phyloP scores from a whole-genome alignment of 1,140 invertebrate species.

The Drosophila erecta region DNA sequence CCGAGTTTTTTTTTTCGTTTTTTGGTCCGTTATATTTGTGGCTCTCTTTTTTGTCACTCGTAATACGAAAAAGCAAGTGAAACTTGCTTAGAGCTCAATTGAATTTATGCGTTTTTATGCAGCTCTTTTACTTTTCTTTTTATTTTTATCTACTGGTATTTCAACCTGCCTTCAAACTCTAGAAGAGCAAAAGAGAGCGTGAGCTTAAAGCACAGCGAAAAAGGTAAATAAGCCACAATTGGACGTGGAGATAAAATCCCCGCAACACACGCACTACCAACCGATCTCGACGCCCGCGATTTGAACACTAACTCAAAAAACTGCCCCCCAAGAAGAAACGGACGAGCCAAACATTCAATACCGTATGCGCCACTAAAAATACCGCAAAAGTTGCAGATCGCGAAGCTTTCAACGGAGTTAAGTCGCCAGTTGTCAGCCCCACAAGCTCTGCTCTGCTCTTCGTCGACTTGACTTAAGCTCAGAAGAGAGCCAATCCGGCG shows the following conservation, averaged over 20 bases:
- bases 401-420: constrained; percentile 52
- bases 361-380: neutral
- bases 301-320: constrained; percentile 49
- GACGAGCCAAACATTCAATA: constrained; percentile 24
- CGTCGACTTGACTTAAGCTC: constrained; percentile 43
- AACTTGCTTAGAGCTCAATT: constrained; percentile 55
- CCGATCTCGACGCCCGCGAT: constrained; percentile 67
- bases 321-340: constrained; percentile 4
- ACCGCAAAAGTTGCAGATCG: constrained; percentile 22
- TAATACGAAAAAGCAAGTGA: constrained; percentile 45
- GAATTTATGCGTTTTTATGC: constrained; percentile 63
- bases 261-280: constrained; percentile 45
- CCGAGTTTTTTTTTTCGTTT: constrained; percentile 5
- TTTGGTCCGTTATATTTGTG: neutral
- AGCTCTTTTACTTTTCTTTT: constrained; percentile 76
- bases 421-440: neutral
- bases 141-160: constrained; percentile 72
- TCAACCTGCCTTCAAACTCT: constrained; percentile 46
- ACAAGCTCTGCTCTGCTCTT: constrained; percentile 2
- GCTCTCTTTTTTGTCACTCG: constrained; percentile 12
- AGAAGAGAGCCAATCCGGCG: constrained; percentile 2
- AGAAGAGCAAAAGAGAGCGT: constrained; percentile 8
- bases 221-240: constrained; percentile 43
- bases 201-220: constrained; percentile 58
- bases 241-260: constrained; percentile 10